Base-by-base conservation (phyloP, 2,113 vertebrate genomes). In the Pungitius pungitius region DNA sequence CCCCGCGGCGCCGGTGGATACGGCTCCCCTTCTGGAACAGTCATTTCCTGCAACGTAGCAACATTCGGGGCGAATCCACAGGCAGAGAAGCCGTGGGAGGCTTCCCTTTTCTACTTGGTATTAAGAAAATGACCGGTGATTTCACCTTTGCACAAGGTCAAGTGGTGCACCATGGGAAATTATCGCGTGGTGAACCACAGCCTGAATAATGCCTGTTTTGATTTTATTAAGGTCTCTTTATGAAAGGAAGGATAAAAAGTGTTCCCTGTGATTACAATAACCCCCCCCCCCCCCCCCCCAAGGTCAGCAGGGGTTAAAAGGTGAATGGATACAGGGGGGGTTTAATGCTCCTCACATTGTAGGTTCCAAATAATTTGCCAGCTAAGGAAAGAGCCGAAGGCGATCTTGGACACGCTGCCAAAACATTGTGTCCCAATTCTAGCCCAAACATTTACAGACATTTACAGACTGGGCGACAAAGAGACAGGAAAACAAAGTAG, bases 21-120 rank as follows among this genome's bases (percentile, higher is more conserved):
- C 59, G 78, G 82, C 86, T 90, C 88, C 82, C n/a, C n/a, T n/a
- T n/a, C n/a, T n/a, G n/a, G n/a, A 78, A 88, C 73, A 70, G 47
- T 81, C 83, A 84, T 78, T 90, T 88, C 56, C 61, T 60, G 77
- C 87, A 90, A 82, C 83, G 78, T 82, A 79, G 75, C 26, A 54
- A 85, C 3, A 87, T 83, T 87, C 80, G 82, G 71, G 52, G 82
- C 54, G 66, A 81, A 65, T 76, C 73, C 62, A 49, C 42, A 63
- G 83, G 69, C 18, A 18, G 39, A 54, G 18, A 52, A 56, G 56
- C 54, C 68, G 59, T 70, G 65, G 65, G 69, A 30, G 47, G 42
- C 26, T 54, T 64, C 66, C n/a, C 59, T 67, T 60, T 52, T 39
- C 69, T 45, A 43, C 69, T 63, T 24, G 63, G 56, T 54, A 45